A percentile compares a stretch with the other conserved stretches of the same genome.
Evolutionary conservation across 1,140 invertebrate genomes (phyloP).

Genomic region (Hyposmocoma kahamanoa): DNA sequence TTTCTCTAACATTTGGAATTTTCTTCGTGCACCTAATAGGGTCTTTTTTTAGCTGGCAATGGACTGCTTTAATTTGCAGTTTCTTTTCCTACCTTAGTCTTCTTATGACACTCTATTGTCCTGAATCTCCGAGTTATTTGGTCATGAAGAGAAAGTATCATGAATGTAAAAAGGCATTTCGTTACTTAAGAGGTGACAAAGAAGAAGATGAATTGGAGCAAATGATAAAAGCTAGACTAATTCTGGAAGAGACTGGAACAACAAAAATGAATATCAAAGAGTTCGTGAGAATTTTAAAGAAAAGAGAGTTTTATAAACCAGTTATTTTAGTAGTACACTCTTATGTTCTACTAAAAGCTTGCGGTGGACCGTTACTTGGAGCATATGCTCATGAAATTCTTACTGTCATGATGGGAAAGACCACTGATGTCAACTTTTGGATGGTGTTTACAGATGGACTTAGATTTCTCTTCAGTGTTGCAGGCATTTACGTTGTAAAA

Average conservation of each 20-base stretch:
- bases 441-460: slow-evolving; percentile 77
- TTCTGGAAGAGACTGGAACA: slow-evolving; percentile 21
- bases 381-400: slow-evolving; percentile 80
- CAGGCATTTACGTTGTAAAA: slow-evolving; percentile 43
- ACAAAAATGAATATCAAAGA: slow-evolving; percentile 14
- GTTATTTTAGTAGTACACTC: slow-evolving; percentile 45
- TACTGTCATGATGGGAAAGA: slow-evolving; percentile 57
- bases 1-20: slow-evolving; percentile 70
- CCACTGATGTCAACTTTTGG: slow-evolving; percentile 74
- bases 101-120: slow-evolving; percentile 66
- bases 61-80: slow-evolving; percentile 65
- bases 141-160: slow-evolving; percentile 61
- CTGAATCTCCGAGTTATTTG: slow-evolving; percentile 82
- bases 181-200: slow-evolving; percentile 60
- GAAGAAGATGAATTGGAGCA: slow-evolving; percentile 46
- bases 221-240: slow-evolving; percentile 40
- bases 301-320: slow-evolving; percentile 50
- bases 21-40: slow-evolving; percentile 74
- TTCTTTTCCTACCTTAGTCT: slow-evolving; percentile 62
- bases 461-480: slow-evolving; percentile 56
- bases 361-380: slow-evolving; percentile 67
- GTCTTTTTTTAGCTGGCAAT: slow-evolving; percentile 72
- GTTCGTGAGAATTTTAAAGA: slow-evolving; percentile 22
- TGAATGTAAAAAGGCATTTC: slow-evolving; percentile 62
- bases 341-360: slow-evolving; percentile 34